Base-by-base conservation (phyloP, 92 coral and sea anemone species). In the Muricea muricata region DNA sequence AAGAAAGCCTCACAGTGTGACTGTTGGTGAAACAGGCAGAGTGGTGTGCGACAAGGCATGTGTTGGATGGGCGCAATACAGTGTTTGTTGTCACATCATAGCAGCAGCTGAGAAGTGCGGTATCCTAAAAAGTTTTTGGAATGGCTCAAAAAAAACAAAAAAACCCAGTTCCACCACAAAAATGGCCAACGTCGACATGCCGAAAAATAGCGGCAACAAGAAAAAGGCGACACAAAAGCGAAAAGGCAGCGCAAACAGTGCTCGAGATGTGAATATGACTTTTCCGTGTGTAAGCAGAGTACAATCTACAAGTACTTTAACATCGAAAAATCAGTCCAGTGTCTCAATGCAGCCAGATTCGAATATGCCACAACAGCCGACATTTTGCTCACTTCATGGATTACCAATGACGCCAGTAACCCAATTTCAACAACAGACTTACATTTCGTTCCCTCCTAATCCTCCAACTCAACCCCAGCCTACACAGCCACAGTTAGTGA, bases 41-140 rank as follows among this genome's bases (percentile, higher is more conserved):
- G 82, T 84, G 14, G 50, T 65, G 58, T 82, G 82, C 73, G 87
- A 72, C 58, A 71, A 54, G 61, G 61, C 15, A 54, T 54, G 23
- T 54, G 61, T 54, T 54, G 61, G 61, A 15, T 54, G 21, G 61
- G 15, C 61, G 61, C 61, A 54, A 54, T 54, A 54, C 61, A 54
- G 61, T 23, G n/a, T 54, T 14, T 54, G 61, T 54, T 54, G 61
- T 54, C 61, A 54, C 23, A 14, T 23, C 7, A 7, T 54, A 54
- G 61, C 12, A 54, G 61, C n/a, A 25, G 61, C 61, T 17, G 61
- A 54, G 61, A 54, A 54, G 12, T 25, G 14, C n/a, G 61, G 21
- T 14, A 54, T 54, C n/a, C 61, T 54, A 54, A 14, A 54, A 54
- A 54, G 4, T 54, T 54, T 14, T 54, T 54, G 1, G 23, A 54